phyloP scores from a whole-genome alignment of 2,797 vertebrate species.

The Bucorvus abyssinicus region DNA sequence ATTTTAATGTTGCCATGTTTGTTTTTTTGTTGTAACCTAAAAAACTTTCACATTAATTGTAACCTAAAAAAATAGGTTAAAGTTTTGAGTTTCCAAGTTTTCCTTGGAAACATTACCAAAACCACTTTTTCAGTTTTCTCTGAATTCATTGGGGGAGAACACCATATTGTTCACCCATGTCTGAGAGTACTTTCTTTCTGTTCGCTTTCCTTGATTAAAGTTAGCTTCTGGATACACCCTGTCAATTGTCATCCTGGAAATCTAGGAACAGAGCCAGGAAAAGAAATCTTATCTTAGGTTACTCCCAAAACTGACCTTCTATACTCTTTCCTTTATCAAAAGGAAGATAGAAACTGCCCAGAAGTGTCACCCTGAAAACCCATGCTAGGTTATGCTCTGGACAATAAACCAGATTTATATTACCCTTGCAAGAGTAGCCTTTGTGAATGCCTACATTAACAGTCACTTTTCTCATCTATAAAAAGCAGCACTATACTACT shows the following conservation, averaged over 20 bases:
- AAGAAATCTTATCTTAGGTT: background rate
- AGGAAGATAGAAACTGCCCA: background rate
- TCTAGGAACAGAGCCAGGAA: background rate
- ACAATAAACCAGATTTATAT: background rate
- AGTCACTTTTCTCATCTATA: background rate
- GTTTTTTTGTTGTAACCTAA: background rate
- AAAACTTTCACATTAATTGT: background rate
- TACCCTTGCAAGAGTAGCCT: background rate
- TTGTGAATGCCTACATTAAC: background rate
- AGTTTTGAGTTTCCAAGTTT: background rate
- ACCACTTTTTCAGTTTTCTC: background rate
- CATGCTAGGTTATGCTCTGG: background rate
- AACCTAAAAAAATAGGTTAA: background rate
- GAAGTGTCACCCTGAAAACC: background rate
- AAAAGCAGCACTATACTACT: background rate
- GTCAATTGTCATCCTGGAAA: slow-evolving; percentile 13
- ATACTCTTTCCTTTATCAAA: background rate
- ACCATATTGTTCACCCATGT: background rate
- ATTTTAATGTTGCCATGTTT: background rate
- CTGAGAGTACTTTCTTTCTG: background rate
- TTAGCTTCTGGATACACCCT: background rate
- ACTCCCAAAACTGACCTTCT: background rate
- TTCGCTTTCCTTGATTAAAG: slow-evolving; percentile 15
- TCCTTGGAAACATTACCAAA: background rate
- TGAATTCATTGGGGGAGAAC: background rate